phyloP scores from a whole-genome alignment of 2,888 invertebrate genomes.

The Megastigmus dorsalis region DNA sequence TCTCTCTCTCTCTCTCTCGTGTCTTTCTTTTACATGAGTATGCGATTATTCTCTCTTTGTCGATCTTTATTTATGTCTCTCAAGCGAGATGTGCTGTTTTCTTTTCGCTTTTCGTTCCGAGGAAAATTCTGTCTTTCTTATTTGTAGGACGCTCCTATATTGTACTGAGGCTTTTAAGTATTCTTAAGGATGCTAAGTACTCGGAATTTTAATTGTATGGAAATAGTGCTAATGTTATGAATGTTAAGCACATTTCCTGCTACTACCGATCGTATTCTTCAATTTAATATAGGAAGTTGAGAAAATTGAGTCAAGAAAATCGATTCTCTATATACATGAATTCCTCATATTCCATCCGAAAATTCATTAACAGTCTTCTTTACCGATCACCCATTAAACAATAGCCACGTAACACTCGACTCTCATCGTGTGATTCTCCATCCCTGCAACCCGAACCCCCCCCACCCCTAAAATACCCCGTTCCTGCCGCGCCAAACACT shows the following conservation, averaged over 20 bases:
- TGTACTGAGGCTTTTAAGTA: too few relatives aligned
- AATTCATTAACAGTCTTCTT: not conserved
- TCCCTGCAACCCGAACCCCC: constrained; percentile 20
- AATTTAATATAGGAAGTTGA: too few relatives aligned
- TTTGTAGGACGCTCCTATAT: too few relatives aligned
- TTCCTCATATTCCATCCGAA: not conserved
- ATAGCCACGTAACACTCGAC: too few relatives aligned
- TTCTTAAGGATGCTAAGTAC: too few relatives aligned
- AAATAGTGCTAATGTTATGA: too few relatives aligned
- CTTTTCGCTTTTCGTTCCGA: not conserved
- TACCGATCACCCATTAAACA: not conserved
- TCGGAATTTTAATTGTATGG: too few relatives aligned
- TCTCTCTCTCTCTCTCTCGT: constrained; percentile 1
- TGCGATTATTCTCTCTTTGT: constrained; percentile 21
- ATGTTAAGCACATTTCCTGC: not conserved
- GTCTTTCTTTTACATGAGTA: not conserved
- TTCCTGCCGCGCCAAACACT: not conserved
- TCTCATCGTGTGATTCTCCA: too few relatives aligned
- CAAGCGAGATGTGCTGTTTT: not conserved
- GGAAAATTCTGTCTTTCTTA: not conserved
- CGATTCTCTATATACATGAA: not conserved
- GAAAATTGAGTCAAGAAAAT: too few relatives aligned
- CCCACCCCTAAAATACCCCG: not conserved
- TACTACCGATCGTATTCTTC: not conserved
- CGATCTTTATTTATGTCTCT: constrained; percentile 31